A percentile compares a stretch with the other conserved stretches of the same genome.
phyloP scores from a whole-genome alignment of 2,888 invertebrate genomes.

The Drosophila kanekoi region DNA sequence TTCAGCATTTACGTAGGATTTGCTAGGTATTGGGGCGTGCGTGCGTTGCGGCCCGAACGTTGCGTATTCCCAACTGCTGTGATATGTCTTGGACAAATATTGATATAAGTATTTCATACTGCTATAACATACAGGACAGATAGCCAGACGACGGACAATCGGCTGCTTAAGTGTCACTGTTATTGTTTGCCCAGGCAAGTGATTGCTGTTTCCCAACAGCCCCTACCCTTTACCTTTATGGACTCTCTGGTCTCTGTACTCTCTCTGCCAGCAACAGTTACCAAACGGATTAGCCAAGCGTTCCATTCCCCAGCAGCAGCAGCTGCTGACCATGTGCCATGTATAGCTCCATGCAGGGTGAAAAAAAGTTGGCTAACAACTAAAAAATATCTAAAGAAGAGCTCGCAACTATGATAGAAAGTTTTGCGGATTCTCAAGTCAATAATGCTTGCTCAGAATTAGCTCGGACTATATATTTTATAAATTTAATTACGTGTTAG shows the following conservation, averaged over 20 bases:
- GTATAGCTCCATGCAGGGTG: conserved; percentile 7
- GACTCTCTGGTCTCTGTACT: background rate
- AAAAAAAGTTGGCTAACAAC: background rate
- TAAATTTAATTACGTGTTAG: no score
- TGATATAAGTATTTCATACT: conserved; percentile 53
- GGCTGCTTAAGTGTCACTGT: conserved; percentile 67
- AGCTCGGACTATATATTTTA: no score
- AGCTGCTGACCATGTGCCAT: background rate
- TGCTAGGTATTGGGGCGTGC: conserved; percentile 58
- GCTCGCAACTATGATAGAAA: no score
- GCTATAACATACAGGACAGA: conserved; percentile 14
- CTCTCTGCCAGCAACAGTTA: conserved; percentile 42
- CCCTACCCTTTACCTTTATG: background rate
- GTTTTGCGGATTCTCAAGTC: no score
- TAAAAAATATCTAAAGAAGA: no score
- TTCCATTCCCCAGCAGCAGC: conserved; percentile 3
- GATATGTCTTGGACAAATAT: conserved; percentile 71
- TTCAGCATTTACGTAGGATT: conserved; percentile 44
- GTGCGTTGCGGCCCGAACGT: conserved; percentile 48
- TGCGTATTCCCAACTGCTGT: conserved; percentile 35
- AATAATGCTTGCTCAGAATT: no score
- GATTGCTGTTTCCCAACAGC: conserved; percentile 65
- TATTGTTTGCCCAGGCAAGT: conserved; percentile 71
- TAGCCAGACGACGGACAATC: background rate
- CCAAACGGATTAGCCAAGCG: conserved; percentile 35